Conservation (phyloP, 2,113 vertebrate species). For the Gymnobelideus leadbeateri region DNA sequence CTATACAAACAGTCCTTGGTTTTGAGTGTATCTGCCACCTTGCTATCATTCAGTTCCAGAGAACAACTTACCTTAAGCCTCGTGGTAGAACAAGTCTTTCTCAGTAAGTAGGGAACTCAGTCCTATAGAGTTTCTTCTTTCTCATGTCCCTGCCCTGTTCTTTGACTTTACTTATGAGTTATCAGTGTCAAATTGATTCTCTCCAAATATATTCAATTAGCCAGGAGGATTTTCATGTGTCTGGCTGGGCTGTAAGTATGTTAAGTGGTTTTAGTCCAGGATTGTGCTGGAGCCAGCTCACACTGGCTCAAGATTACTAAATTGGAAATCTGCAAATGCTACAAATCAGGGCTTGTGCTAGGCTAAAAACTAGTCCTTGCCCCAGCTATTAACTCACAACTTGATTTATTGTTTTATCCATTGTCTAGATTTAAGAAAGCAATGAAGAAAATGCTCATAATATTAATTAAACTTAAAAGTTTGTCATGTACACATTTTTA, state of each 20-base stretch:
- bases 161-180: not conserved
- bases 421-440: not conserved
- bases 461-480: not conserved
- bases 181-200: not conserved
- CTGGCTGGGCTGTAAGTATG: not conserved
- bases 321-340: not conserved
- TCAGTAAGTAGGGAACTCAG: not conserved
- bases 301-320: not conserved
- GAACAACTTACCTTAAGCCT: not conserved
- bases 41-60: not conserved
- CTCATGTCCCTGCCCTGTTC: not conserved
- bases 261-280: not conserved
- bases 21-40: not conserved
- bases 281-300: not conserved
- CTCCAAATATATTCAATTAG: not conserved
- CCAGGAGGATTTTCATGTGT: not conserved
- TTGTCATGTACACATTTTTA: not conserved
- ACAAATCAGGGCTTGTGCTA: not conserved
- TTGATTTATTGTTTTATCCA: not conserved
- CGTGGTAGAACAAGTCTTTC: not conserved
- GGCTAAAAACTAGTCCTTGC: not conserved
- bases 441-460: not conserved
- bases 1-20: not conserved
- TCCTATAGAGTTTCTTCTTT: not conserved
- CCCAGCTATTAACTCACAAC: not conserved